A percentile compares a stretch with the other conserved stretches of the same genome.
These are phyloP conservation scores for Tryphoninae sp. DNA, from an alignment of 2,888 invertebrate genomes.

Conservation along the genomic window DNA sequence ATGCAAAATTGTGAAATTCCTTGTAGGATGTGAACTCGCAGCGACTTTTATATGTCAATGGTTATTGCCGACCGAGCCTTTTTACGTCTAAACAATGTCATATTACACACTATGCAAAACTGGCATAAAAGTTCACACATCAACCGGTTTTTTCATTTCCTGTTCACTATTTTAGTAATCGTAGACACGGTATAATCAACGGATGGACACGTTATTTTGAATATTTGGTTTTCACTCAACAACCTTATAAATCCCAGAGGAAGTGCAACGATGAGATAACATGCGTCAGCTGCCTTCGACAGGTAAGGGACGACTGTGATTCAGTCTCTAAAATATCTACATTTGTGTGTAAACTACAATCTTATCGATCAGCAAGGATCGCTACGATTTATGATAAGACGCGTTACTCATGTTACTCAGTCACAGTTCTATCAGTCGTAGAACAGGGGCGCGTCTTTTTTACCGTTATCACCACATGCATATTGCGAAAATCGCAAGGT, in stretches of 20 bases:
- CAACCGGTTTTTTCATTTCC: background rate
- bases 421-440: background rate
- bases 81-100: background rate
- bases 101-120: background rate
- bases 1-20: background rate
- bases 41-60: background rate
- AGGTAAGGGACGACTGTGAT: conserved; percentile 5
- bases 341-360: conserved; percentile 6
- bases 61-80: background rate
- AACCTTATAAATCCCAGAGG: background rate
- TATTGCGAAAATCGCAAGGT: background rate
- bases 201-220: background rate
- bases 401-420: conserved; percentile 38
- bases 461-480: conserved; percentile 52
- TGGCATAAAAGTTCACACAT: conserved; percentile 6
- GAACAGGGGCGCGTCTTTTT: conserved; percentile 27
- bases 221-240: background rate
- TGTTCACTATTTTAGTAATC: background rate
- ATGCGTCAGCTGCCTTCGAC: background rate
- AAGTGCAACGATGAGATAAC: no score
- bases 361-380: conserved; percentile 24
- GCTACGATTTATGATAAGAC: conserved; percentile 11
- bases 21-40: background rate
- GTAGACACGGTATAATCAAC: background rate
- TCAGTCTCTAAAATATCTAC: background rate